Base-by-base conservation (phyloP, 2,888 invertebrate genomes). In the Oscheius myriophilus region DNA sequence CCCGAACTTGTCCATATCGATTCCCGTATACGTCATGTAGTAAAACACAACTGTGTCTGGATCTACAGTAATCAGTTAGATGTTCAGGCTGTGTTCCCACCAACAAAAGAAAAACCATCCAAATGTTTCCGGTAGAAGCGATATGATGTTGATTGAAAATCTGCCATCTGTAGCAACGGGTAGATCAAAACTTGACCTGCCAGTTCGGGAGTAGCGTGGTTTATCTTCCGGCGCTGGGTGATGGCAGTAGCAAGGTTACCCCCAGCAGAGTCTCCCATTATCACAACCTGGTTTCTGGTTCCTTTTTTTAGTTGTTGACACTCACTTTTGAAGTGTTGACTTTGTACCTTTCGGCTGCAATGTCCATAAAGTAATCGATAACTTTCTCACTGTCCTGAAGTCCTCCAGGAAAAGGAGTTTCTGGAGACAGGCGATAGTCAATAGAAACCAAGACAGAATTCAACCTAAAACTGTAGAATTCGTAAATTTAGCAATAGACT, bases 391-490 rank as follows among this genome's bases (percentile, higher is more conserved):
- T 87, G 71, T 88, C 88, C 2, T 85, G 79, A 46, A 86, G 82
- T 1, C 86, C 84, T 0, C 85, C 87, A 4, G 88, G 88, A 70
- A 86, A 88, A 0, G 82, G 81, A 63, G 87, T 82, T 72, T 87
- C 86, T 4, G 88, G 88, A 0, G 87, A 86, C 63, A 87, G 84
- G 11, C 87, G 82, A 71, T 88, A 88, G 42, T 80, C 80, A 26
- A 80, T 71, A 25, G 79, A 79, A 11, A 79, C 68, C 55, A 78
- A 70, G 23, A 79, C 53, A 1, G 72, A 71, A 26, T 70, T 69
- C 54, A 73, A 70, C 61, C 78, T 78, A 49, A 12, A 57, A 57
- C 41, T 2, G 18, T 2, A n/a, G n/a, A 46, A 11, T 46, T 33
- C 7, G n/a, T n/a, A 25, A 39, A 16, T 42, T 39, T 6, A 54